Evolutionary conservation across 1,140 invertebrate genomes (phyloP).

Genomic region (Lysiphlebus fabarum): DNA sequence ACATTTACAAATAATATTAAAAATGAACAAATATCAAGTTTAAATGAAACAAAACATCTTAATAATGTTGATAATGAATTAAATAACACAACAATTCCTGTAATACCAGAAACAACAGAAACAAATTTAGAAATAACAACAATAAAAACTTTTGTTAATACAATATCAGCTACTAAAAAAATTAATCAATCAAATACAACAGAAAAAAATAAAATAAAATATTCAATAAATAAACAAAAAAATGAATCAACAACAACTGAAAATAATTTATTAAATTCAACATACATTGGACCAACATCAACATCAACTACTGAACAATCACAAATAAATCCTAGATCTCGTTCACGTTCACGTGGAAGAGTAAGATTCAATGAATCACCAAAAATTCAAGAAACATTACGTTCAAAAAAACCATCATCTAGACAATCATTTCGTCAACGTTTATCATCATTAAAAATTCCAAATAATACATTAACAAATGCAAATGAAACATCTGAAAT

Average conservation of each 20-base stretch:
- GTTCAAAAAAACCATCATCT: background rate
- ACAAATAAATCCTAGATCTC: background rate
- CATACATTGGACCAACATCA: background rate
- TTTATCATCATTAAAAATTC: background rate
- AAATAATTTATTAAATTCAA: background rate
- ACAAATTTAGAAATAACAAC: no score
- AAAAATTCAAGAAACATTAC: background rate
- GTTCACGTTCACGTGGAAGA: constrained; percentile 1
- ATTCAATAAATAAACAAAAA: background rate
- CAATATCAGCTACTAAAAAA: no score
- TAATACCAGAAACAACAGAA: background rate
- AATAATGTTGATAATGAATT: background rate
- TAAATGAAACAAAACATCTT: background rate
- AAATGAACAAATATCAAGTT: background rate
- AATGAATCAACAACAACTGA: constrained; percentile 1
- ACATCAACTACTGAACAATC: background rate
- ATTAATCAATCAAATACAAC: no score
- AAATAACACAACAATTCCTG: background rate
- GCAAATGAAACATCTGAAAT: background rate
- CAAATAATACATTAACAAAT: background rate
- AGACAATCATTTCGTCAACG: constrained; percentile 2
- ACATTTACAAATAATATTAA: no score
- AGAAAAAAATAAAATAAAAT: no score
- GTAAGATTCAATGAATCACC: background rate
- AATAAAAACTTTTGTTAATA: no score